Percentiles rank a stretch among this genome's conserved stretches.
These are phyloP conservation scores for Heterodera schachtii DNA, from an alignment of 1,140 invertebrate species.

Conservation along the genomic window DNA sequence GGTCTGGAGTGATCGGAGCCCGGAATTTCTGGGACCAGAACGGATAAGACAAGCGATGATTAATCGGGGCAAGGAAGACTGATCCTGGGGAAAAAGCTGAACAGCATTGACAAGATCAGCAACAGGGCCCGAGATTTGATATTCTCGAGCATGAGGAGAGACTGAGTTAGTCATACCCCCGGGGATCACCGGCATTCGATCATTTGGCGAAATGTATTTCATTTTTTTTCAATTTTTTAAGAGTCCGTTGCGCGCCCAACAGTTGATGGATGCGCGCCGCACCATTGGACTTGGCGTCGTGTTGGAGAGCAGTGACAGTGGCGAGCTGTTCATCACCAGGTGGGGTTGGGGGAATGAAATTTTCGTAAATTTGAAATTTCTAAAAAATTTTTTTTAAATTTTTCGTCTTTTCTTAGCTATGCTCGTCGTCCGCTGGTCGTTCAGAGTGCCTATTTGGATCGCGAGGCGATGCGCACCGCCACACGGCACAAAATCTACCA, in stretches of 20 bases:
- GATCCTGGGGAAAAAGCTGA: too few relatives aligned
- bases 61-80: too few relatives aligned
- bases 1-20: too few relatives aligned
- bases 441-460: slow-evolving; percentile 38
- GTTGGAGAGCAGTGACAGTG: slow-evolving; percentile 35
- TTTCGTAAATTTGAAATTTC: not conserved
- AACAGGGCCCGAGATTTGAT: too few relatives aligned
- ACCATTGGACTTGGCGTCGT: slow-evolving; percentile 33
- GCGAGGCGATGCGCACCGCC: slow-evolving; percentile 36
- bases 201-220: too few relatives aligned
- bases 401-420: slow-evolving; percentile 16
- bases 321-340: slow-evolving; percentile 33
- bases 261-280: slow-evolving; percentile 24
- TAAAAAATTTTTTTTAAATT: not conserved
- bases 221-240: not conserved
- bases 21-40: too few relatives aligned
- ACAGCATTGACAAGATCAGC: too few relatives aligned
- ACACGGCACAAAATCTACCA: slow-evolving; percentile 38
- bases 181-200: too few relatives aligned
- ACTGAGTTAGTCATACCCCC: too few relatives aligned
- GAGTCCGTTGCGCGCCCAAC: slow-evolving; percentile 35
- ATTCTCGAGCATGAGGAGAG: too few relatives aligned
- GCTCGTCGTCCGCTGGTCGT: slow-evolving; percentile 35
- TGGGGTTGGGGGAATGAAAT: not conserved
- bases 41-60: too few relatives aligned